A percentile compares a stretch with the other conserved stretches of the same genome.
Conservation (phyloP, 1,140 invertebrate genomes). For the Maniola jurtina region DNA sequence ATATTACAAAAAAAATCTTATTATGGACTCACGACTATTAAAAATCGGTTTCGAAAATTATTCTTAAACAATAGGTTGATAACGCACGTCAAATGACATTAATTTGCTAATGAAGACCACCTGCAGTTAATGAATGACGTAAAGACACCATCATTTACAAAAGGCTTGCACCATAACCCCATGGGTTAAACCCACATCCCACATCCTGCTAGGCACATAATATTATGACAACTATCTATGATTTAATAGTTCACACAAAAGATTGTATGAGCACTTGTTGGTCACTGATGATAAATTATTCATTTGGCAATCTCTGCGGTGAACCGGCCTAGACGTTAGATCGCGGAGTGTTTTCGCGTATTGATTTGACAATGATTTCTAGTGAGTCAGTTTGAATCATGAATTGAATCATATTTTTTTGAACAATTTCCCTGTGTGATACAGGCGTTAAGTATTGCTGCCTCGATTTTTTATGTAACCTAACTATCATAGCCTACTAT, state of each 20-base stretch:
- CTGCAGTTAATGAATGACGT: neutral
- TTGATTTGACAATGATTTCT: neutral
- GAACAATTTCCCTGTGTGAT: neutral
- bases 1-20: too few relatives aligned
- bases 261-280: neutral
- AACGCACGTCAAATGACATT: too few relatives aligned
- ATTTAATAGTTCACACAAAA: constrained; percentile 13
- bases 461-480: neutral
- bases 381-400: neutral
- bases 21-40: neutral
- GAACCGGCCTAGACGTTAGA: neutral
- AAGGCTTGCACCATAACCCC: constrained; percentile 7
- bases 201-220: neutral
- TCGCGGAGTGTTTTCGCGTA: neutral
- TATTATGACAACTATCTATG: constrained; percentile 1
- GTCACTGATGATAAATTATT: neutral
- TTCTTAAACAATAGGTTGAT: too few relatives aligned
- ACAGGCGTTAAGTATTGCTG: neutral
- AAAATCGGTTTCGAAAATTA: neutral
- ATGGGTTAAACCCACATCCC: constrained; percentile 13
- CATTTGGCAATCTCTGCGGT: neutral
- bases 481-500: neutral
- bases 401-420: too few relatives aligned
- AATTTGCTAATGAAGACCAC: constrained; percentile 1
- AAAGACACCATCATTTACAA: neutral